Conservation (phyloP, 2,888 invertebrate genomes). For the Priocnemis perturbator region DNA sequence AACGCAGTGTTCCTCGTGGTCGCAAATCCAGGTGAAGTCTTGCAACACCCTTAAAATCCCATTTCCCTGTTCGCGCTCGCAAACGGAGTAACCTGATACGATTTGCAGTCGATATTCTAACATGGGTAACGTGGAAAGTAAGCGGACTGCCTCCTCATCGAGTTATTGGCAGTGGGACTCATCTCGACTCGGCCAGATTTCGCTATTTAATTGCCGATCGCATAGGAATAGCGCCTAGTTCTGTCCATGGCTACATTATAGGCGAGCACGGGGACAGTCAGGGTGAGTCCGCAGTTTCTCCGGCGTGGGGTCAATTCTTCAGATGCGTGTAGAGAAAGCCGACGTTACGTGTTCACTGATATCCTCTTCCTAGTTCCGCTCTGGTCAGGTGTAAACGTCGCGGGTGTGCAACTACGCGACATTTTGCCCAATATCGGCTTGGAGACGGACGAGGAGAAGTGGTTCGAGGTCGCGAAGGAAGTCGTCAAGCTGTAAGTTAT, state of each 20-base stretch:
- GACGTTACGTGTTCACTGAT: too few species aligned
- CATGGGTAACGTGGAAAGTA: slow-evolving; percentile 82
- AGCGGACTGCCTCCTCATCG: slow-evolving; percentile 79
- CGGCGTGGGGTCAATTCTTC: too few species aligned
- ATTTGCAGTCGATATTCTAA: slow-evolving; percentile 78
- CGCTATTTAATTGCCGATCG: slow-evolving; percentile 78
- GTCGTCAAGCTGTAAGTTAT: slow-evolving; percentile 72
- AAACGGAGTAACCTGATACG: slow-evolving; percentile 68
- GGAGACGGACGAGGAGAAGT: slow-evolving; percentile 76
- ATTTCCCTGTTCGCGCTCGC: not conserved
- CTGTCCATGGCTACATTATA: slow-evolving; percentile 80
- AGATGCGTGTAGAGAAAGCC: not conserved
- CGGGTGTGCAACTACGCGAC: slow-evolving; percentile 77
- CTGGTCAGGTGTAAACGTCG: slow-evolving; percentile 80
- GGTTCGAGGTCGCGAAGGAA: slow-evolving; percentile 76
- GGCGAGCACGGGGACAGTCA: slow-evolving; percentile 83
- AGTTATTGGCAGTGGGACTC: slow-evolving; percentile 81
- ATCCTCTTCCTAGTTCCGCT: slow-evolving; percentile 75
- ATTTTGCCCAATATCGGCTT: slow-evolving; percentile 76
- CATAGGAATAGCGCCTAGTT: slow-evolving; percentile 77
- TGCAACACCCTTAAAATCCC: not conserved
- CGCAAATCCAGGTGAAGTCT: slow-evolving; percentile 76
- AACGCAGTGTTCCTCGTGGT: slow-evolving; percentile 77
- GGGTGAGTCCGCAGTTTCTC: slow-evolving; percentile 71
- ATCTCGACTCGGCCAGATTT: slow-evolving; percentile 80